Percentiles rank a stretch among this genome's conserved stretches.
These are phyloP conservation scores for Panthera uncia DNA, from an alignment of 2,113 vertebrate species.

Conservation along the genomic window DNA sequence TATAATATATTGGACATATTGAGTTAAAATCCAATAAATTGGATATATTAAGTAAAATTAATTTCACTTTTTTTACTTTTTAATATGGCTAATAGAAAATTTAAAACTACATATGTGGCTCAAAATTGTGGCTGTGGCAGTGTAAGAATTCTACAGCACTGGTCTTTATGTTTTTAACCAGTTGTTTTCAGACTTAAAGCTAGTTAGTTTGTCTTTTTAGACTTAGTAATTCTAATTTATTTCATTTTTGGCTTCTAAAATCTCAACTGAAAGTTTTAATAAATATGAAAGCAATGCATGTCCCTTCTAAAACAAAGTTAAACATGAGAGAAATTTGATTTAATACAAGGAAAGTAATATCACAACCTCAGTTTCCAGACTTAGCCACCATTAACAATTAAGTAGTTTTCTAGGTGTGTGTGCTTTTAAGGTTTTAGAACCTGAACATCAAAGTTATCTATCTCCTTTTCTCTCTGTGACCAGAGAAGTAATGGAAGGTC, in stretches of 20 bases:
- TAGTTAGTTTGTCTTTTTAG: conserved; percentile 51
- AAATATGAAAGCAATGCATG: neutral
- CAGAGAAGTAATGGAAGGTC: neutral
- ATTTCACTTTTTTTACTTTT: conserved; percentile 34
- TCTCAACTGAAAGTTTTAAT: conserved; percentile 45
- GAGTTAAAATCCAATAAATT: neutral
- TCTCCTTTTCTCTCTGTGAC: conserved; percentile 37
- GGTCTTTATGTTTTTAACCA: neutral
- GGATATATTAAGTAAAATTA: neutral
- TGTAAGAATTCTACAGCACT: neutral
- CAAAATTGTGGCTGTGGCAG: neutral
- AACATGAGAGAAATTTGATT: conserved; percentile 28
- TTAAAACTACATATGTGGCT: neutral
- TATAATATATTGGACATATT: neutral
- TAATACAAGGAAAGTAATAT: neutral
- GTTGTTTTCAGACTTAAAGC: neutral
- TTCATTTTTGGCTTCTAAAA: neutral
- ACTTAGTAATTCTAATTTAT: conserved; percentile 28
- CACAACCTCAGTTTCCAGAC: neutral
- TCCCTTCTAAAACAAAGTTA: conserved; percentile 45
- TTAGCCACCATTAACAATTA: neutral
- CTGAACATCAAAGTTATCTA: neutral
- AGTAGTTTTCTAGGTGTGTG: conserved; percentile 11
- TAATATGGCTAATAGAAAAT: neutral
- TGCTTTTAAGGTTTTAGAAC: conserved; percentile 34